phyloP scores from a whole-genome alignment of 2,888 invertebrate genomes.

The Hedychridium roseum region DNA sequence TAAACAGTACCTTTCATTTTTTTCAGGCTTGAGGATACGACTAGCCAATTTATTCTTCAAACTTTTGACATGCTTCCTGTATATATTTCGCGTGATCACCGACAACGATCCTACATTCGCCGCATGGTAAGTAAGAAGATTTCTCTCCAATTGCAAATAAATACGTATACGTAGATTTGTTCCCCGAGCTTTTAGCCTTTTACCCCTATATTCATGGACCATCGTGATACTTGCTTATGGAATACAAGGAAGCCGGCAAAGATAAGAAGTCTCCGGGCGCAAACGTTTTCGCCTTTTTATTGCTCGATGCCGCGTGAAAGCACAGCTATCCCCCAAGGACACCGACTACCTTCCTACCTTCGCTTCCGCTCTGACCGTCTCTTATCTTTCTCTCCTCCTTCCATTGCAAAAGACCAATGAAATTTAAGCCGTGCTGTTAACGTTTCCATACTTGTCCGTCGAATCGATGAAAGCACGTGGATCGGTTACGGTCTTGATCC shows the following conservation, averaged over 20 bases:
- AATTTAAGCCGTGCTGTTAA: too few relatives aligned
- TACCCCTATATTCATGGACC: constrained; percentile 20
- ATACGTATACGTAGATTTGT: too few relatives aligned
- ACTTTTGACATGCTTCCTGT: constrained; percentile 93
- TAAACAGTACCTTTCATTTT: too few relatives aligned
- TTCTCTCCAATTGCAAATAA: neutral
- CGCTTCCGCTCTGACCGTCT: neutral
- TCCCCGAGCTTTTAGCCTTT: neutral
- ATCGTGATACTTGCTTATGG: constrained; percentile 27
- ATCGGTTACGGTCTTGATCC: too few relatives aligned
- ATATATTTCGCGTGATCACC: constrained; percentile 91
- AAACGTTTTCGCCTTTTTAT: constrained; percentile 22
- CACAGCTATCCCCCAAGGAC: constrained; percentile 11
- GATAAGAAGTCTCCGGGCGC: constrained; percentile 23
- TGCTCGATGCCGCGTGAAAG: constrained; percentile 12
- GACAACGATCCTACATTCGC: constrained; percentile 89
- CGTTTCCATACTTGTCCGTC: too few relatives aligned
- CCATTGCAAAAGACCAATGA: too few relatives aligned
- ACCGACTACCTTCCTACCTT: neutral
- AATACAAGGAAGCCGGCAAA: constrained; percentile 19
- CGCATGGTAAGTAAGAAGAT: constrained; percentile 75
- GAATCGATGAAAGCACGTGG: too few relatives aligned
- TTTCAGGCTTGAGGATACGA: constrained; percentile 97
- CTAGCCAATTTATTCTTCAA: constrained; percentile 98
- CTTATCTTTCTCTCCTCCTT: neutral